Conservation (phyloP, 1,140 invertebrate genomes). For the Brachionus plicatilis region DNA sequence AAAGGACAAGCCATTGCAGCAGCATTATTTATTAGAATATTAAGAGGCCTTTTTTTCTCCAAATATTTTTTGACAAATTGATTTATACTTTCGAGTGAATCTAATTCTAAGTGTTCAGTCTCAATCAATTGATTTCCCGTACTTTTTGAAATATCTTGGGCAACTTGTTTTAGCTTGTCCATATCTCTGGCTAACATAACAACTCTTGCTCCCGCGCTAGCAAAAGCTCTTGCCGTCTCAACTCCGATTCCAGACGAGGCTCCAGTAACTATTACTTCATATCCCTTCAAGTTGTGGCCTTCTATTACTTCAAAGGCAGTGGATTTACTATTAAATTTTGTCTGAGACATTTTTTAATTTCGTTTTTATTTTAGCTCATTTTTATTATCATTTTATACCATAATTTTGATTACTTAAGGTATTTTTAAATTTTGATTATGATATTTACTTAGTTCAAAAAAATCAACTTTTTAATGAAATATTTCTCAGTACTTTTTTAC, state of each 20-base stretch:
- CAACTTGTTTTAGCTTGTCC: conserved; percentile 66
- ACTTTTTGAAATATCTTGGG: conserved; percentile 70
- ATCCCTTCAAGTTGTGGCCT: neutral
- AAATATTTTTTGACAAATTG: neutral
- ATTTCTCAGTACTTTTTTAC: too few species aligned
- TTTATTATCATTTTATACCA: neutral
- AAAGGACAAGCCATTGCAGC: neutral
- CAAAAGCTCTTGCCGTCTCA: conserved; percentile 53
- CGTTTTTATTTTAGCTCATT: neutral
- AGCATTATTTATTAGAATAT: neutral
- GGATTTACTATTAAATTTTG: neutral
- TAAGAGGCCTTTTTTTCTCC: neutral
- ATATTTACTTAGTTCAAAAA: neutral
- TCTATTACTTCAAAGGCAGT: neutral
- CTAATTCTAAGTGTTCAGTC: conserved; percentile 55
- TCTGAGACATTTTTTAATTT: neutral
- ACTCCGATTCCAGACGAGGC: neutral
- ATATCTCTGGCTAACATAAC: conserved; percentile 76
- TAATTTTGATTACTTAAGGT: neutral
- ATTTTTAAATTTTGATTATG: neutral
- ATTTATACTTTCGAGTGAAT: neutral
- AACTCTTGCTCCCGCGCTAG: conserved; percentile 65
- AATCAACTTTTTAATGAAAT: too few species aligned
- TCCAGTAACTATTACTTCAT: neutral
- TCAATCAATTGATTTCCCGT: conserved; percentile 69